These are phyloP conservation scores for Dromas ardeola DNA, from an alignment of 2,113 vertebrate genomes.

Conservation along the genomic window DNA sequence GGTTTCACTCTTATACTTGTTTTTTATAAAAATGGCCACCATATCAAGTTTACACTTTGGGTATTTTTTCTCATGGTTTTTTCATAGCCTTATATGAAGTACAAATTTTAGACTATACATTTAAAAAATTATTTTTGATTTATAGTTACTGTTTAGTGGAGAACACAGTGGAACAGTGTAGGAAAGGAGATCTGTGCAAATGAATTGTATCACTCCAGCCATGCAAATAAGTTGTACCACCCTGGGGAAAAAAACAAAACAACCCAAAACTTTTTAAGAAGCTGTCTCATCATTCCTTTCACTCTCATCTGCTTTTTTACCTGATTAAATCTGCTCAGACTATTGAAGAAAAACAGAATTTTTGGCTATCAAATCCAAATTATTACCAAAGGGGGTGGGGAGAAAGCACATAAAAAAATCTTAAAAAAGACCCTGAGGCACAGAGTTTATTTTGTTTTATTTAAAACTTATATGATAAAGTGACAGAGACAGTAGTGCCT, in stretches of 20 bases:
- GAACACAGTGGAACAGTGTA: not conserved
- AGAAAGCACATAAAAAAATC: not conserved
- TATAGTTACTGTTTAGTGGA: not conserved
- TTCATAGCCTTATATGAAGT: not conserved
- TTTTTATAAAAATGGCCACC: not conserved
- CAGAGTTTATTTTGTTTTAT: not conserved
- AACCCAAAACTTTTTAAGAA: not conserved
- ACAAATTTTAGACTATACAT: not conserved
- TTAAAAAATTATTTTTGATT: not conserved
- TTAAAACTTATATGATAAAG: not conserved
- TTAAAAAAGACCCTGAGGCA: fast-evolving
- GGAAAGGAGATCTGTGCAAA: not conserved
- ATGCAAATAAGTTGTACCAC: not conserved
- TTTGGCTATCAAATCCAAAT: not conserved
- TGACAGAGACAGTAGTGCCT: not conserved
- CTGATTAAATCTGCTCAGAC: not conserved
- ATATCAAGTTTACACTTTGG: not conserved
- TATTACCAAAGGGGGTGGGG: not conserved
- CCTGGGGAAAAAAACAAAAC: not conserved
- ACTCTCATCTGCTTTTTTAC: not conserved
- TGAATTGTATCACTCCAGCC: not conserved
- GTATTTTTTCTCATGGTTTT: not conserved
- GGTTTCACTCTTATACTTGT: not conserved
- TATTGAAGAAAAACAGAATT: not conserved
- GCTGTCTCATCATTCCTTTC: not conserved